Conservation (phyloP, 37 sponge, comb jelly and placozoan species). For the Beroe forskalii region DNA sequence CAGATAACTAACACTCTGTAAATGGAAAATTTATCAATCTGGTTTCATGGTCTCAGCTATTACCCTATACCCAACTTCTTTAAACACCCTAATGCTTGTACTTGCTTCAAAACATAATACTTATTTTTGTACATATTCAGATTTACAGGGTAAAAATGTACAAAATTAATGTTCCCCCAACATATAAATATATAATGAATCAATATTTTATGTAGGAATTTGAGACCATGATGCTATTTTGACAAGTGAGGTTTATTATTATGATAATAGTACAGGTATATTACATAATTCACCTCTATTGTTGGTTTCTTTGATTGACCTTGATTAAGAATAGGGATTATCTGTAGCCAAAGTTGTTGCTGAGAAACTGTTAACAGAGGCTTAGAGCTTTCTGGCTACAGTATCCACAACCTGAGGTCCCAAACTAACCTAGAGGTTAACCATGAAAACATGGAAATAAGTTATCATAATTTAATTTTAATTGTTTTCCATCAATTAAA, state of each 20-base stretch:
- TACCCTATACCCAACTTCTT: background rate
- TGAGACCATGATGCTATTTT: background rate
- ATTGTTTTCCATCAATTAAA: too few relatives aligned
- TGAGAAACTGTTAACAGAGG: background rate
- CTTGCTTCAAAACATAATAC: background rate
- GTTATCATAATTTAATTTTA: too few relatives aligned
- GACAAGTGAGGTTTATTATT: background rate
- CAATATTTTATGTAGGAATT: too few relatives aligned
- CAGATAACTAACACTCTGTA: conserved; percentile 24
- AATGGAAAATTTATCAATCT: background rate
- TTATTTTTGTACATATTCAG: too few relatives aligned
- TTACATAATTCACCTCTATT: background rate
- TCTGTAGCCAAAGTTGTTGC: conserved; percentile 42
- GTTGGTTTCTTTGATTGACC: background rate
- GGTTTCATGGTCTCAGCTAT: conserved; percentile 9
- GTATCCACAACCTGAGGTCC: too few relatives aligned
- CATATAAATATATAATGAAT: too few relatives aligned
- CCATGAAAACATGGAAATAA: too few relatives aligned
- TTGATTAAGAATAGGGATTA: background rate
- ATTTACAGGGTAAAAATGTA: too few relatives aligned
- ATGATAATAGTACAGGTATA: background rate
- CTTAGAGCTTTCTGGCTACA: too few relatives aligned
- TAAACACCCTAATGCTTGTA: background rate
- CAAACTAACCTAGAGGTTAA: too few relatives aligned
- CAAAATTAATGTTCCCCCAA: too few relatives aligned